These are phyloP conservation scores for Stratiolaelaps scimitus DNA, from an alignment of 1,140 invertebrate genomes.

Conservation along the genomic window DNA sequence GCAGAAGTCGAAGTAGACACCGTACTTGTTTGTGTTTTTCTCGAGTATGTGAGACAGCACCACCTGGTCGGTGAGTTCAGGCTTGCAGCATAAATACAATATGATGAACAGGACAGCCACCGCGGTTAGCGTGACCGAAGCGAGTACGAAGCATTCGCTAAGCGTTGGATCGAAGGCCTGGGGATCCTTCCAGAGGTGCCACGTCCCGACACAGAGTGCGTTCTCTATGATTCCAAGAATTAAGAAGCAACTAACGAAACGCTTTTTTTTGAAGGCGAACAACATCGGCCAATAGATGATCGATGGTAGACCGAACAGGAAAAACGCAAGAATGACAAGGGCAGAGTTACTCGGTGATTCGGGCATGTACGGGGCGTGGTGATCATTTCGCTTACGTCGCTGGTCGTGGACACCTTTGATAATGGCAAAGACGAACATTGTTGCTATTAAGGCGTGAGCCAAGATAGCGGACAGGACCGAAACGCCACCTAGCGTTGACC, in stretches of 20 bases:
- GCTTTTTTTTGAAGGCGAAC: constrained; percentile 37
- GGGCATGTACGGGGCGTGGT: not conserved
- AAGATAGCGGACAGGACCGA: constrained; percentile 33
- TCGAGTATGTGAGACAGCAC: constrained; percentile 35
- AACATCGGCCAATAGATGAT: constrained; percentile 38
- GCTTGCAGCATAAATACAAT: constrained; percentile 36
- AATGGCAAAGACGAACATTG: constrained; percentile 5
- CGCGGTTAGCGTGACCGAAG: constrained; percentile 3
- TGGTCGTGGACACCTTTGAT: not conserved
- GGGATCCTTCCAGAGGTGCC: constrained; percentile 30
- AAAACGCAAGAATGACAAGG: constrained; percentile 34
- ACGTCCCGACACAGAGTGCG: constrained; percentile 31
- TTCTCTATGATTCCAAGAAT: constrained; percentile 35
- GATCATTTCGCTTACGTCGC: not conserved
- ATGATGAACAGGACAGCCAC: constrained; percentile 34
- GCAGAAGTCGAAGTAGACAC: constrained; percentile 38
- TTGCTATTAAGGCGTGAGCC: constrained; percentile 33
- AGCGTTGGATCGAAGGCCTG: constrained; percentile 16
- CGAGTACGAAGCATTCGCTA: not conserved
- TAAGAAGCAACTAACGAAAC: constrained; percentile 33
- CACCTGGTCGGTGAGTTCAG: constrained; percentile 36
- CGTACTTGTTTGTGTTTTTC: constrained; percentile 34
- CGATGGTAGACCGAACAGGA: constrained; percentile 37
- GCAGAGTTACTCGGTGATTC: not conserved
- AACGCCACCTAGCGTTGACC: constrained; percentile 31